These are phyloP conservation scores for Brachystomella parvula DNA, from an alignment of 1,140 invertebrate species.

Conservation along the genomic window DNA sequence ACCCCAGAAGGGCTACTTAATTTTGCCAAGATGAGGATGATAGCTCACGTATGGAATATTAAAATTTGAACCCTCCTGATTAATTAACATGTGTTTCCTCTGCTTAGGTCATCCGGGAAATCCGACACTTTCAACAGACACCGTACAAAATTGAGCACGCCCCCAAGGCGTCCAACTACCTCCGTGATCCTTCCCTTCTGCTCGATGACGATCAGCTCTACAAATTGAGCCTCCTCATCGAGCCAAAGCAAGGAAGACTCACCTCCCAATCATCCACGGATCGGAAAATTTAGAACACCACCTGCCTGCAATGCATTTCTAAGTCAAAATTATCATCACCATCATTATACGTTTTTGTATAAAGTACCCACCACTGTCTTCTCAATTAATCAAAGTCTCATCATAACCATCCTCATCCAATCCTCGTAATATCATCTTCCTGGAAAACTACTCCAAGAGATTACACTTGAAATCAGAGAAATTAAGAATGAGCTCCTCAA, in stretches of 20 bases:
- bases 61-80: constrained; percentile 50
- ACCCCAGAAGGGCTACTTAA: constrained; percentile 85
- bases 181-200: constrained; percentile 66
- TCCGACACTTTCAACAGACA: constrained; percentile 83
- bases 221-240: constrained; percentile 69
- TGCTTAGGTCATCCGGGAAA: constrained; percentile 86
- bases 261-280: constrained; percentile 41
- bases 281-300: constrained; percentile 7
- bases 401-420: neutral
- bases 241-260: constrained; percentile 63
- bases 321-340: too few relatives aligned
- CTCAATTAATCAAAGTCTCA: neutral
- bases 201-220: constrained; percentile 78
- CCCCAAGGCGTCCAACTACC: constrained; percentile 57
- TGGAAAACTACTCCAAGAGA: neutral
- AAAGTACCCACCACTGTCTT: too few relatives aligned
- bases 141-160: constrained; percentile 59
- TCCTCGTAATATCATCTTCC: constrained; percentile 1
- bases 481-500: neutral
- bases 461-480: constrained; percentile 1
- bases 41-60: constrained; percentile 91
- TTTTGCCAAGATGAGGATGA: constrained; percentile 95
- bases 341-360: too few relatives aligned
- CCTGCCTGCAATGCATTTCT: neutral
- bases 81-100: neutral